Percentiles rank a stretch among this genome's conserved stretches.
Conservation (phyloP, 1,140 invertebrate species). For the Pogonomyrmex barbatus region DNA sequence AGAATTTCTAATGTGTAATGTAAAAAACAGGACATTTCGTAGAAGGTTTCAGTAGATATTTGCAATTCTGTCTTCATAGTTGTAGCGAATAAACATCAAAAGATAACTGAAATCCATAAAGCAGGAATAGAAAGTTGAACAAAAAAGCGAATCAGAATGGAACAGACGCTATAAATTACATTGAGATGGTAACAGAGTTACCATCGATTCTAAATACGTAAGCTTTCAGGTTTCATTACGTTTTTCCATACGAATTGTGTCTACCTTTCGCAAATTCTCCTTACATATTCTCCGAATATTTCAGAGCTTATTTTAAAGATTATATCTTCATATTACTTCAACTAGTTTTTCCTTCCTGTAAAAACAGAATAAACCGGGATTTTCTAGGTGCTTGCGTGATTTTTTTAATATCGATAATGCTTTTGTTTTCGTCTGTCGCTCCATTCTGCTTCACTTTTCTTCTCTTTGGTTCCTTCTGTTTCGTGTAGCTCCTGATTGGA, state of each 20-base stretch:
- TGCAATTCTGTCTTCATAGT: background rate
- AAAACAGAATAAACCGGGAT: slow-evolving; percentile 69
- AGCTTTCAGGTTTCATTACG: slow-evolving; percentile 71
- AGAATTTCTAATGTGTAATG: background rate
- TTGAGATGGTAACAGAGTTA: slow-evolving; percentile 45
- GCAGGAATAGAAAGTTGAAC: slow-evolving; percentile 62
- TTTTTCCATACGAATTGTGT: slow-evolving; percentile 59
- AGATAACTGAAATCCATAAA: slow-evolving; percentile 80
- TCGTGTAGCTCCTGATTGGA: slow-evolving; percentile 45
- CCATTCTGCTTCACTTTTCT: background rate
- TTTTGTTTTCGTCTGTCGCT: slow-evolving; percentile 63
- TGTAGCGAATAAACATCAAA: slow-evolving; percentile 67
- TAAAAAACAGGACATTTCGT: background rate
- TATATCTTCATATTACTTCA: slow-evolving; percentile 7
- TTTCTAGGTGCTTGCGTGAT: slow-evolving; percentile 64
- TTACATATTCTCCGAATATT: slow-evolving; percentile 30
- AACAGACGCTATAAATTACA: slow-evolving; percentile 78
- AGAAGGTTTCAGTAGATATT: background rate
- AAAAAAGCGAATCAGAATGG: slow-evolving; percentile 10
- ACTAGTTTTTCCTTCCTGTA: slow-evolving; percentile 14
- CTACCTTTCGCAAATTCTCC: slow-evolving; percentile 45
- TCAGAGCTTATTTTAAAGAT: background rate
- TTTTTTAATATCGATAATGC: slow-evolving; percentile 76
- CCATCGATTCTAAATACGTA: slow-evolving; percentile 77
- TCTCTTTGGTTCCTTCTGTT: slow-evolving; percentile 3